Conservation (phyloP, 2,797 vertebrate genomes). For the Phataginus tetradactyla region DNA sequence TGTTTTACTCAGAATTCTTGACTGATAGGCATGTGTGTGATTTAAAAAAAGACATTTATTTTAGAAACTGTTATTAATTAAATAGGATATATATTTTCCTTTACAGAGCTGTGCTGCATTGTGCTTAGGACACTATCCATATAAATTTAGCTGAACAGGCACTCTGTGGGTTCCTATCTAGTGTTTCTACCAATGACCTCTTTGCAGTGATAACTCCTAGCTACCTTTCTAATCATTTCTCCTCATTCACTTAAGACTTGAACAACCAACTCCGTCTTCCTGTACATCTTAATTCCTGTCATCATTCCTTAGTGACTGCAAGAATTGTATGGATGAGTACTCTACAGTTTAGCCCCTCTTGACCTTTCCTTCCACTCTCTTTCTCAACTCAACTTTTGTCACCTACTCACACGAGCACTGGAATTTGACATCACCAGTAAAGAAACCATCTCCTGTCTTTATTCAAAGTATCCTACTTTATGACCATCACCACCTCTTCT, state of each 20-base stretch:
- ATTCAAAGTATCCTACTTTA: background rate
- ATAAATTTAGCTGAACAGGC: background rate
- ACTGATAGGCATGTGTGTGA: background rate
- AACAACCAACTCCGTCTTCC: background rate
- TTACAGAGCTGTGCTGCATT: background rate
- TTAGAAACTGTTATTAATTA: background rate
- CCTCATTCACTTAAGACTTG: background rate
- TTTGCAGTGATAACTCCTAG: background rate
- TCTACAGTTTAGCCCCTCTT: background rate
- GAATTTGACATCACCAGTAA: background rate
- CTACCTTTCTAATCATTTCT: constrained; percentile 36
- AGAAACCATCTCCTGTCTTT: background rate
- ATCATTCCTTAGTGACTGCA: constrained; percentile 9
- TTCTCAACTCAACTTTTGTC: background rate
- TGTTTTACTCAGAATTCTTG: background rate
- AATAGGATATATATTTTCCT: background rate
- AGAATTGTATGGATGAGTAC: background rate
- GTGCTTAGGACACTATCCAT: background rate
- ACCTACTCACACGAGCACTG: background rate
- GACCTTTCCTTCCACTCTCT: background rate
- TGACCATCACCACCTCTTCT: background rate
- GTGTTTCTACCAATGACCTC: background rate
- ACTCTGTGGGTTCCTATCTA: background rate
- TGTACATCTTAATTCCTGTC: constrained; percentile 18
- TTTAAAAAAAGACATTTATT: background rate